Conservation (phyloP, 2,888 invertebrate species). For the Pimpla rufipes region DNA sequence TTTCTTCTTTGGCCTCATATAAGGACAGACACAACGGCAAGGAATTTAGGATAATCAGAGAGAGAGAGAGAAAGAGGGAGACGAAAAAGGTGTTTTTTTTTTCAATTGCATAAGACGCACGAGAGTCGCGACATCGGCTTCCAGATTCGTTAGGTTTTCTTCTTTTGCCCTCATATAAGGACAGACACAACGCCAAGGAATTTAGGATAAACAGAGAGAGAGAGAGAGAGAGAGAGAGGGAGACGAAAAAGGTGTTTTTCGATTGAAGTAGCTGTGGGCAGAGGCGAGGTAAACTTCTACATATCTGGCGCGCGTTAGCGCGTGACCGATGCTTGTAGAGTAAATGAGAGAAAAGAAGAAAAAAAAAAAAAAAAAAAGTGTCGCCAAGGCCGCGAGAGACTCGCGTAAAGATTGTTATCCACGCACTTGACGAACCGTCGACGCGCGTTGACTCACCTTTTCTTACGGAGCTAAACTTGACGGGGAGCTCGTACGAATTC, state of each 20-base stretch:
- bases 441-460: conserved; percentile 76
- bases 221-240: too few relatives aligned
- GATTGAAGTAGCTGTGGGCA: neutral
- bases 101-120: too few relatives aligned
- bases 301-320: conserved; percentile 63
- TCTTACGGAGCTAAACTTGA: conserved; percentile 79
- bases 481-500: conserved; percentile 78
- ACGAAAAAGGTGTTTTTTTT: neutral
- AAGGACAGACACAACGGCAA: neutral
- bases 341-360: conserved; percentile 4
- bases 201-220: conserved; percentile 8
- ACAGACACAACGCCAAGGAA: conserved; percentile 1
- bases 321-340: conserved; percentile 57
- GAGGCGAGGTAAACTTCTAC: conserved; percentile 51
- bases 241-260: neutral
- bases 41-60: conserved; percentile 19
- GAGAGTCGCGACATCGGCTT: neutral
- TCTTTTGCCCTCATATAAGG: neutral
- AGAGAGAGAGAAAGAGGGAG: neutral
- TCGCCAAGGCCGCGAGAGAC: conserved; percentile 55
- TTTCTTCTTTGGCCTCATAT: neutral
- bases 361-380: conserved; percentile 29
- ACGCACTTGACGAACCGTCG: neutral
- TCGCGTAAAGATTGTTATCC: neutral
- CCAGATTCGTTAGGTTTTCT: neutral